Percentiles rank a stretch among this genome's conserved stretches.
Conservation (phyloP, 1,140 invertebrate species). For the Subanguina moxae region DNA sequence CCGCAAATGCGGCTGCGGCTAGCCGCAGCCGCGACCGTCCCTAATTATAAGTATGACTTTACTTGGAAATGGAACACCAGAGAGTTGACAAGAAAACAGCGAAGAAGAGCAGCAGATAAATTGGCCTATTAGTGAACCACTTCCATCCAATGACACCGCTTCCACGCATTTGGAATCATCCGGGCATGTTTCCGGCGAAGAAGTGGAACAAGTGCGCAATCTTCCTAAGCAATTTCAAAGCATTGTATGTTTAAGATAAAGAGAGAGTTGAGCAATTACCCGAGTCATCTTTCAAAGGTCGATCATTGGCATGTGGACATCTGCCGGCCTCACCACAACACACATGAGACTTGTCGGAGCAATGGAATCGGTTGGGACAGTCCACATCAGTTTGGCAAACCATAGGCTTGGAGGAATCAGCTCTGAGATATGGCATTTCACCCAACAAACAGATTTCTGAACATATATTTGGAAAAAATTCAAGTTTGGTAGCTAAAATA, state of each 20-base stretch:
- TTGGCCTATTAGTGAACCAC: constrained; percentile 22
- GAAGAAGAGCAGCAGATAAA: constrained; percentile 32
- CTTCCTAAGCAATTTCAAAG: constrained; percentile 24
- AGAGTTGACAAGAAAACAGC: constrained; percentile 26
- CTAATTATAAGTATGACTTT: too few species aligned
- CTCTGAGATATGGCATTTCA: constrained; percentile 37
- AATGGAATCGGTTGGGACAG: constrained; percentile 36
- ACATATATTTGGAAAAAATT: constrained; percentile 34
- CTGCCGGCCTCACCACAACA: constrained; percentile 43
- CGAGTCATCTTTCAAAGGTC: constrained; percentile 34
- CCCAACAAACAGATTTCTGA: constrained; percentile 37
- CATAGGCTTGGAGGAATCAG: constrained; percentile 11
- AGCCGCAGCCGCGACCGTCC: too few species aligned
- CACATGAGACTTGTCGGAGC: constrained; percentile 17
- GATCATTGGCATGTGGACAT: constrained; percentile 30
- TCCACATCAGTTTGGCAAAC: constrained; percentile 26
- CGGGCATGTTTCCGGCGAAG: constrained; percentile 27
- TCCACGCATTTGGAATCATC: constrained; percentile 36
- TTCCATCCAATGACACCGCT: constrained; percentile 9
- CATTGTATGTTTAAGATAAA: too few species aligned
- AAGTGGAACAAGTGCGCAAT: constrained; percentile 31
- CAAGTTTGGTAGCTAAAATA: not conserved
- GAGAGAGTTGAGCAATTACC: constrained; percentile 10
- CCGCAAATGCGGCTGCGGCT: too few species aligned
- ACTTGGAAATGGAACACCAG: constrained; percentile 40